Conservation (phyloP, 2,113 vertebrate species). For the Dolichotis patagonum region DNA sequence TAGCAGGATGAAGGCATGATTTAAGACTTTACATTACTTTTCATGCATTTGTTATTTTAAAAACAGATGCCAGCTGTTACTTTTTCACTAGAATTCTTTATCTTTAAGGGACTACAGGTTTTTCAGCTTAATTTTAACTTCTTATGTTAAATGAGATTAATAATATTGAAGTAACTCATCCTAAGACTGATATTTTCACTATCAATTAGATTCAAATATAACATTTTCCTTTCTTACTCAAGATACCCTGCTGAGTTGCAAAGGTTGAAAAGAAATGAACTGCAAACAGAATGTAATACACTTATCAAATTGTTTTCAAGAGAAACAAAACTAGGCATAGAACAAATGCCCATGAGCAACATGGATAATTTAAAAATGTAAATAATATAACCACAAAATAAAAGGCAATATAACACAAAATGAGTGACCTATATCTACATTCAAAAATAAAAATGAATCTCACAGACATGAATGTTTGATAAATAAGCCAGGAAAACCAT, state of each 20-base stretch:
- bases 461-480: background rate
- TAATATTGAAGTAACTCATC: background rate
- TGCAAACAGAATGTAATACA: background rate
- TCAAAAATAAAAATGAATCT: background rate
- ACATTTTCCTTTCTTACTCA: background rate
- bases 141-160: background rate
- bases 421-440: background rate
- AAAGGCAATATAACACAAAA: background rate
- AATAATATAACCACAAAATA: background rate
- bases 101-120: background rate
- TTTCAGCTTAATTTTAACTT: background rate
- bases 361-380: background rate
- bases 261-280: conserved; percentile 1
- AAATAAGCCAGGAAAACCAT: background rate
- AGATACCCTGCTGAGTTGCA: background rate
- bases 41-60: background rate
- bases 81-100: conserved; percentile 9
- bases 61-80: background rate
- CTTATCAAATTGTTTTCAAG: background rate
- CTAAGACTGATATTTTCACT: background rate
- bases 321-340: background rate
- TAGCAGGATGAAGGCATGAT: background rate
- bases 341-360: background rate
- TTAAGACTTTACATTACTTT: background rate
- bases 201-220: background rate